Percentiles rank a stretch among this genome's conserved stretches.
These are phyloP conservation scores for Allacma fusca DNA, from an alignment of 2,888 invertebrate genomes.

Conservation along the genomic window DNA sequence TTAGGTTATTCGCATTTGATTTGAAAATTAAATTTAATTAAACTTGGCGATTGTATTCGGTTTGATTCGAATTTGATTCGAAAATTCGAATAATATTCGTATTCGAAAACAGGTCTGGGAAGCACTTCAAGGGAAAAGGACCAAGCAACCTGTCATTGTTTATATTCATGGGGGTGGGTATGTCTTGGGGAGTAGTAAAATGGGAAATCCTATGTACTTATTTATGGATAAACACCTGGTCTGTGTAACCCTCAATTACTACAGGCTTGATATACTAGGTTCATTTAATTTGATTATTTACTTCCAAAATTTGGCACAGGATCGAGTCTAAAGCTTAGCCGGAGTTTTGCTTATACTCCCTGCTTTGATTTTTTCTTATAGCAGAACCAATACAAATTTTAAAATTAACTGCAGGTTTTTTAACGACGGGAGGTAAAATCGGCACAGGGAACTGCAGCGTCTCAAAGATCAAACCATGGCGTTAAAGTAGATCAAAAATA, in stretches of 20 bases:
- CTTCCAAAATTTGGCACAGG: no score
- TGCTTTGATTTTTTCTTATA: neutral
- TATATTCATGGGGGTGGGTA: neutral
- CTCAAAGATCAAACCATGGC: neutral
- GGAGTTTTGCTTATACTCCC: no score
- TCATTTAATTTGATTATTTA: neutral
- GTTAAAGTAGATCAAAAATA: neutral
- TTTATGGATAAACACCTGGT: neutral
- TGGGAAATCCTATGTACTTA: neutral
- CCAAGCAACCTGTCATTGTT: neutral
- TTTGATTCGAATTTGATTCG: no score
- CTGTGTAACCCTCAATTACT: neutral
- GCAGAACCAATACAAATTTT: no score
- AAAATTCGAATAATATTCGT: no score
- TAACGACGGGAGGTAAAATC: neutral
- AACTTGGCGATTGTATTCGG: no score
- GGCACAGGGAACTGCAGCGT: neutral
- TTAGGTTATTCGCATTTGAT: no score
- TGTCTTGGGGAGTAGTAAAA: neutral
- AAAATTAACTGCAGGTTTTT: neutral
- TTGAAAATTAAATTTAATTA: no score
- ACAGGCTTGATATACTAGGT: neutral
- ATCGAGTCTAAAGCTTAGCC: no score
- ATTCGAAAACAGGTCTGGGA: no score
- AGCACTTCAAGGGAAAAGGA: neutral